Conservation (phyloP, 2,113 vertebrate species). For the Merops nubicus region DNA sequence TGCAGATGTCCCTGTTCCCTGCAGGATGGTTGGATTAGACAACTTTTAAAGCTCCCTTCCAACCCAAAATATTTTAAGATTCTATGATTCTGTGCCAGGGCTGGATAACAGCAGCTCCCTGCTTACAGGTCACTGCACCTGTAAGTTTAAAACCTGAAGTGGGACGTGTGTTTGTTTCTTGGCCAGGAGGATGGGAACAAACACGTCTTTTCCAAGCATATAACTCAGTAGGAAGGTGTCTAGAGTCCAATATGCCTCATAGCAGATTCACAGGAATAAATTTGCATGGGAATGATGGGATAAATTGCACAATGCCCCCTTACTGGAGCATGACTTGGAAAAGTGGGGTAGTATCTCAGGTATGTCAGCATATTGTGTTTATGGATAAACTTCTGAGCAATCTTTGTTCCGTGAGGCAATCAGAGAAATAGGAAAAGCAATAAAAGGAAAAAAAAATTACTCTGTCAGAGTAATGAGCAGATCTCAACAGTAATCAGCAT, state of each 20-base stretch:
- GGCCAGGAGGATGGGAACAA: neutral
- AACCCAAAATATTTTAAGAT: too few species aligned
- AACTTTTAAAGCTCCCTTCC: too few species aligned
- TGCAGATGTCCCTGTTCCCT: too few species aligned
- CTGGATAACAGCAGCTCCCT: neutral
- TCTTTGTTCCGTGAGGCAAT: neutral
- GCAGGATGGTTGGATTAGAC: too few species aligned
- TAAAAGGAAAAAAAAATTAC: neutral
- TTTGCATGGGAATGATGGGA: accelerated
- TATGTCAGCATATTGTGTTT: neutral
- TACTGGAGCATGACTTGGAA: neutral
- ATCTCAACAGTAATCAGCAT: neutral
- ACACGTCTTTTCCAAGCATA: neutral
- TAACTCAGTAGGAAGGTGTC: neutral
- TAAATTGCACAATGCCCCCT: neutral
- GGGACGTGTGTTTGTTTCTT: neutral
- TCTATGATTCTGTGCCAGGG: too few species aligned
- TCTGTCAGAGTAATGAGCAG: neutral
- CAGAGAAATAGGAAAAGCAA: neutral
- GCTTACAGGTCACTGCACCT: neutral
- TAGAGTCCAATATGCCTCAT: neutral
- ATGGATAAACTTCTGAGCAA: neutral
- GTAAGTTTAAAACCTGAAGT: neutral
- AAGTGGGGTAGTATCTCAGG: neutral
- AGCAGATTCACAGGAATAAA: neutral